A percentile compares a stretch with the other conserved stretches of the same genome.
Conservation (phyloP, 1,140 invertebrate species). For the Periplaneta americana region DNA sequence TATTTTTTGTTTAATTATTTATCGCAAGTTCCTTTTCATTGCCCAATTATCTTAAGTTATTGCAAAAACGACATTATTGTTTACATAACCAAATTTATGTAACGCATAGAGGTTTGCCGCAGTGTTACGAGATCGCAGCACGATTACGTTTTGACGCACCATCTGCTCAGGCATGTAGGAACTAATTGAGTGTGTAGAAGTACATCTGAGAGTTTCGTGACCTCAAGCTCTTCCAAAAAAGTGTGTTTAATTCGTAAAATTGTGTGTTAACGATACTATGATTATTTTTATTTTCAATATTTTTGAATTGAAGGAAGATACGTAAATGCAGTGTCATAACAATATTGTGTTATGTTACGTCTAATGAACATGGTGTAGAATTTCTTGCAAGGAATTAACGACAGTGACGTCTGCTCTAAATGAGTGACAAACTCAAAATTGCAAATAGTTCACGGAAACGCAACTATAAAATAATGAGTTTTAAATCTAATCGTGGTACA, state of each 20-base stretch:
- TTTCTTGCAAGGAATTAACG: not conserved
- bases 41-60: too few species aligned
- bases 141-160: not conserved
- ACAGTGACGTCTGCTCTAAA: not conserved
- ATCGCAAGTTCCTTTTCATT: too few species aligned
- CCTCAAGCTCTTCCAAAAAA: too few species aligned
- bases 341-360: not conserved
- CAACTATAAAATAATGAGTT: not conserved
- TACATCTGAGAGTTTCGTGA: too few species aligned
- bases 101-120: too few species aligned
- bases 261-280: not conserved
- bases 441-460: not conserved
- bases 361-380: not conserved
- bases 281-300: not conserved
- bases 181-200: not conserved
- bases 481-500: not conserved
- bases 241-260: too few species aligned
- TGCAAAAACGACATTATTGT: too few species aligned
- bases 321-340: not conserved
- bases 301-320: not conserved
- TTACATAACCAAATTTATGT: too few species aligned
- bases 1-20: too few species aligned
- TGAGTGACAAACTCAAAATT: not conserved
- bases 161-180: not conserved
- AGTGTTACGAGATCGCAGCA: not conserved